Evolutionary conservation across 2,888 invertebrate genomes (phyloP).

Genomic region (Siphlonurus alternatus): DNA sequence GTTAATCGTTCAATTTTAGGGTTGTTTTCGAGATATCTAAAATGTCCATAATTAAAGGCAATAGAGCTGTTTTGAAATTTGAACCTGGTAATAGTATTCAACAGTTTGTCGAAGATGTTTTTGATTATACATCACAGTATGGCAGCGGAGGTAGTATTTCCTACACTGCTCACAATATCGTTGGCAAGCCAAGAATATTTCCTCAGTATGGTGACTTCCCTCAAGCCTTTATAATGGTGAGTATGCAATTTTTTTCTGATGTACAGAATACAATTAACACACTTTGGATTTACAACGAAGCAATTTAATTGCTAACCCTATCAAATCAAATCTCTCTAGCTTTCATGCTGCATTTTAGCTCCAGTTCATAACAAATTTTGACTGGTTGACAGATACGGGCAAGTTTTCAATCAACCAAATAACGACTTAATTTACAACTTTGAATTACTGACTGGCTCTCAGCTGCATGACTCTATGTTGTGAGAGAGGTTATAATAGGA

Average conservation of each 20-base stretch:
- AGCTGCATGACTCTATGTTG: too few relatives aligned
- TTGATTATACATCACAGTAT: constrained; percentile 79
- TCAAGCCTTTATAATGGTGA: constrained; percentile 81
- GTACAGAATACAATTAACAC: constrained; percentile 2
- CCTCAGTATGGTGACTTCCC: constrained; percentile 86
- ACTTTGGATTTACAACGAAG: neutral
- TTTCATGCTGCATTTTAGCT: too few relatives aligned
- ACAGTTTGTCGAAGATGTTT: constrained; percentile 62
- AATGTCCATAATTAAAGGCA: too few relatives aligned
- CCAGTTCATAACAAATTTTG: too few relatives aligned
- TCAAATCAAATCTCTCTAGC: constrained; percentile 8
- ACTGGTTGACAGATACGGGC: too few relatives aligned
- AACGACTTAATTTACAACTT: too few relatives aligned
- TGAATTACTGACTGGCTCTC: too few relatives aligned
- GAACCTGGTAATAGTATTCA: constrained; percentile 33
- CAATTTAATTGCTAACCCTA: neutral
- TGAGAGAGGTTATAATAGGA: too few relatives aligned
- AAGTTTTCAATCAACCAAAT: too few relatives aligned
- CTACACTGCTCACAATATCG: constrained; percentile 72
- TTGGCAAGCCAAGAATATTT: constrained; percentile 68
- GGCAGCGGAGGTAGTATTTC: constrained; percentile 76
- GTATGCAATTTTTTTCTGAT: constrained; percentile 7
- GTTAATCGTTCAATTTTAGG: too few relatives aligned
- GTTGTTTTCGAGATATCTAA: too few relatives aligned
- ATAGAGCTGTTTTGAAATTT: too few relatives aligned